phyloP scores from a whole-genome alignment of 2,888 invertebrate genomes.

The Notocelia uddmanniana region DNA sequence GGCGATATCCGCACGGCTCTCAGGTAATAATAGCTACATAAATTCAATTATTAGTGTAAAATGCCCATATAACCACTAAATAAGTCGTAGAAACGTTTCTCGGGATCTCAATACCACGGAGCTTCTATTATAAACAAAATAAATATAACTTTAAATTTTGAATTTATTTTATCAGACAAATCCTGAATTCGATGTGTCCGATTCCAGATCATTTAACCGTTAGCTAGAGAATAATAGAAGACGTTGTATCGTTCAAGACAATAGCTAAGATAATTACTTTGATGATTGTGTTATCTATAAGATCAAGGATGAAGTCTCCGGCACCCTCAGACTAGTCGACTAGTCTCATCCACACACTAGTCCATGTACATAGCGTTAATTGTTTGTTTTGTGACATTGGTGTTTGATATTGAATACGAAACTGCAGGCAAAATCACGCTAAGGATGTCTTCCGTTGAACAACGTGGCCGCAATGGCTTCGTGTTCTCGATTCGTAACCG shows the following conservation, averaged over 20 bases:
- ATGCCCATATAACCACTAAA: conserved; percentile 33
- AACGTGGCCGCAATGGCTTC: conserved; percentile 26
- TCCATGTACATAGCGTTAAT: conserved; percentile 40
- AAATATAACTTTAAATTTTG: conserved; percentile 3
- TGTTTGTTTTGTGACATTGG: conserved; percentile 38
- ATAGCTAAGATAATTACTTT: conserved; percentile 25
- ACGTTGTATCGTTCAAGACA: conserved; percentile 23
- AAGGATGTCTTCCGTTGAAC: conserved; percentile 45
- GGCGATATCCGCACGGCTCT: conserved; percentile 49
- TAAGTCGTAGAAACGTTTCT: conserved; percentile 20
- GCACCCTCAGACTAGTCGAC: conserved; percentile 19
- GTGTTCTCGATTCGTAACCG: conserved; percentile 43
- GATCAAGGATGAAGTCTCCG: conserved; percentile 11
- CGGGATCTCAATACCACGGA: conserved; percentile 34
- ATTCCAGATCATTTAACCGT: conserved; percentile 7
- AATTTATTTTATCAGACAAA: not conserved
- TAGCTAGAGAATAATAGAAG: conserved; percentile 24
- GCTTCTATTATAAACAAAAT: conserved; percentile 21
- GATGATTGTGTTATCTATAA: conserved; percentile 22
- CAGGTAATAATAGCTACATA: conserved; percentile 25
- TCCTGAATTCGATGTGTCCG: not conserved
- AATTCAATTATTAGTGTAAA: conserved; percentile 30
- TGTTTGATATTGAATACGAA: conserved; percentile 41
- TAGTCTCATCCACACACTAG: conserved; percentile 35
- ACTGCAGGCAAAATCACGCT: conserved; percentile 46